phyloP scores from a whole-genome alignment of 2,888 invertebrate genomes.

The Hyles lineata region DNA sequence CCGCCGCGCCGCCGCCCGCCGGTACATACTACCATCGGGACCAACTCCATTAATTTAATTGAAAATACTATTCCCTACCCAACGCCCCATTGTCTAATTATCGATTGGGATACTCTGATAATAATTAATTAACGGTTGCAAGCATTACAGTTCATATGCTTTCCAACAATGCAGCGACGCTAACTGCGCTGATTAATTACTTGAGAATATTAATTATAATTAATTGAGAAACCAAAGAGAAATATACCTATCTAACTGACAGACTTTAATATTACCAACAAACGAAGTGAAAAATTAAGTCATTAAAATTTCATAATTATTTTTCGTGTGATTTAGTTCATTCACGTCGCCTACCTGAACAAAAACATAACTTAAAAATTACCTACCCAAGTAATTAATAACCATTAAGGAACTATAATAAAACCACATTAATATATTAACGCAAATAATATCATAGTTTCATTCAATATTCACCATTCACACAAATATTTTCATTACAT shows the following conservation, averaged over 20 bases:
- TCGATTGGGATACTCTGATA: neutral
- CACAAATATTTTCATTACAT: conserved; percentile 53
- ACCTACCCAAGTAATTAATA: conserved; percentile 1
- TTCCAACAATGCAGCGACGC: neutral
- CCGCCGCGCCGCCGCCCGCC: conserved; percentile 43
- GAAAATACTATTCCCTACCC: conserved; percentile 46
- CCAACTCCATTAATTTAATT: conserved; percentile 73
- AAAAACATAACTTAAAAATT: neutral
- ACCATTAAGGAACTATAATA: neutral
- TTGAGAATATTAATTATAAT: no score
- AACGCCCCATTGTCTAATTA: neutral
- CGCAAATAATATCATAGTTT: conserved; percentile 33
- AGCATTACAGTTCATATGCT: neutral
- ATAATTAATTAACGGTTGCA: neutral
- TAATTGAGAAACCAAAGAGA: no score
- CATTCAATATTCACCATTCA: conserved; percentile 51
- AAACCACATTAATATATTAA: conserved; percentile 7
- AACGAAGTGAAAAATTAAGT: neutral
- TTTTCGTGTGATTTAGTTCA: neutral
- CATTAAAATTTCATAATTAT: neutral
- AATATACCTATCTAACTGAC: neutral
- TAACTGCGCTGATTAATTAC: no score
- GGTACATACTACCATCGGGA: conserved; percentile 60
- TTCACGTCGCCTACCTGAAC: neutral
- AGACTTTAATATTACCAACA: neutral